Conservation (phyloP, 2,888 invertebrate species). For the Cephus runcator region DNA sequence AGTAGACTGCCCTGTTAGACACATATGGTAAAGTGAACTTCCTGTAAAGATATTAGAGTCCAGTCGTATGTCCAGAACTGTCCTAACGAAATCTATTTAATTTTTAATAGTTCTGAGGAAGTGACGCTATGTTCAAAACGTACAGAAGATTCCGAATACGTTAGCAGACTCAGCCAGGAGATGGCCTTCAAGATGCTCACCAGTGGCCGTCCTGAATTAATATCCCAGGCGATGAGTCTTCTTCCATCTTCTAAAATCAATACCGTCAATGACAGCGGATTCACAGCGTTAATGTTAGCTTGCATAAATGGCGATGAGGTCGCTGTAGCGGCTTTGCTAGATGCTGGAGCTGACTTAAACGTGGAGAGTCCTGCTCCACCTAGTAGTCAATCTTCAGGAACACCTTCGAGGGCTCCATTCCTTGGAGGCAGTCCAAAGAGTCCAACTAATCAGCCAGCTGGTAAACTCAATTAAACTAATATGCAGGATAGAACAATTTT, state of each 20-base stretch:
- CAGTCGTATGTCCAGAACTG: background rate
- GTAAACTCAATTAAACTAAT: background rate
- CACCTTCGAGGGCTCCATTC: slow-evolving; percentile 41
- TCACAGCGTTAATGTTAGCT: slow-evolving; percentile 87
- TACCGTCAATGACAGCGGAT: slow-evolving; percentile 81
- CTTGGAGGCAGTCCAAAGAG: slow-evolving; percentile 51
- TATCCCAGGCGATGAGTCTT: slow-evolving; percentile 80
- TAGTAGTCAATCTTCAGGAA: slow-evolving; percentile 41
- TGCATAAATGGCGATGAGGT: slow-evolving; percentile 83
- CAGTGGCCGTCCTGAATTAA: slow-evolving; percentile 82
- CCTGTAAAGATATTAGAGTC: background rate
- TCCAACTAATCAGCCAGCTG: slow-evolving; percentile 67
- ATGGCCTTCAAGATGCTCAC: slow-evolving; percentile 85
- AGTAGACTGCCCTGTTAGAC: slow-evolving; percentile 87
- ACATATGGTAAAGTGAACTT: slow-evolving; percentile 70
- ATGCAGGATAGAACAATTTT: background rate
- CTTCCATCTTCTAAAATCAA: slow-evolving; percentile 80
- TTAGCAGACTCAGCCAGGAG: slow-evolving; percentile 75
- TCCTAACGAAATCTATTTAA: background rate
- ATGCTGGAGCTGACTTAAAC: slow-evolving; percentile 86
- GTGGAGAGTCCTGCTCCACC: slow-evolving; percentile 77
- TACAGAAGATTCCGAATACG: slow-evolving; percentile 69
- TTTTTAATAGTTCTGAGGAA: slow-evolving; percentile 69
- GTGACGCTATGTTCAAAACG: slow-evolving; percentile 65
- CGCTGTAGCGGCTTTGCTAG: slow-evolving; percentile 77